Evolutionary conservation across 2,888 invertebrate genomes (phyloP), one percentile per base, ranked within the genome.

Genomic region (Monoplex corrugatus): DNA sequence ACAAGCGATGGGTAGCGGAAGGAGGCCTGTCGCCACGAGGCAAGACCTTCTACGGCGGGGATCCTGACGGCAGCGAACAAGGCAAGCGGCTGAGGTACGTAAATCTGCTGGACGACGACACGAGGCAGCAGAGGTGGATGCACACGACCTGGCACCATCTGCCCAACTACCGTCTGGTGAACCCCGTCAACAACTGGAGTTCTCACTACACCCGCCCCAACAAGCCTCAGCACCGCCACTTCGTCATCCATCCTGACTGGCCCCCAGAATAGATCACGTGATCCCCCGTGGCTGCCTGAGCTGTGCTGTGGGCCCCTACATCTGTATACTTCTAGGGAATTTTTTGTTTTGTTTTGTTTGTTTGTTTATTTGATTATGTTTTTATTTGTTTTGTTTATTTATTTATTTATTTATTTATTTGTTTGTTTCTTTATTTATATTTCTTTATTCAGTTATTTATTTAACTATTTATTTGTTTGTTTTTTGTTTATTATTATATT

Each of bases 121-220:
- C 94, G 10, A 91, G 95, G 6, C 92, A 91, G n/a, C 94, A 95
- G 75, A 93, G 94, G 68, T 95, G 94, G 94, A 94, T 94, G 94
- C 93, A 95, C 89, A 94, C 94, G 63, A 95, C 95, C 8, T 95
- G 95, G 95, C 95, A 95, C 90, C 95, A 95, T 89, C 92, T 95
- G 43, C 95, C 90, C 68, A 91, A 92, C 78, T 93, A 94, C 89
- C 90, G 82, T 45, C 92, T 93, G 85, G 89, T 91, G 68, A 91
- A 94, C 87, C 90, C 90, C 10, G 94, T 93, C 23, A 92, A 89
- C 63, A 93, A 94, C 91, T 92, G 92, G 92, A 94, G 94, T 83
- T 93, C 95, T 38, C 94, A 94, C 87, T 95, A 94, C 83, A 93
- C 92, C 35, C 88, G 92, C 63, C 94, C 95, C 32, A 94, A 94